Evolutionary conservation across 2,113 vertebrate species (phyloP).

Genomic region (Hypanus sabinus): DNA sequence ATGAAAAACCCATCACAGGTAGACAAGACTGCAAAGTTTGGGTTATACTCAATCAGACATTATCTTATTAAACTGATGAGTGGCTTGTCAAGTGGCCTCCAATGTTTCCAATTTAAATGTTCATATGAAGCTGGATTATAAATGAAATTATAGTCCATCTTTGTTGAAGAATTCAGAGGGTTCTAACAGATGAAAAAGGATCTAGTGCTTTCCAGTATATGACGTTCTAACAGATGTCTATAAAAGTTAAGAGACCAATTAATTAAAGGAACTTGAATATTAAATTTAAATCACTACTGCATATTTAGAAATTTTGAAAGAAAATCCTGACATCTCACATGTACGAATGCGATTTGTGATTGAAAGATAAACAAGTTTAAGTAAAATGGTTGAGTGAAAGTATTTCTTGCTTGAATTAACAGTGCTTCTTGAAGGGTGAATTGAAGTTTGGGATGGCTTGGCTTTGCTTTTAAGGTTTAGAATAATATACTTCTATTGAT

Average conservation of each 20-base stretch:
- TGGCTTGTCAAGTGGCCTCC: too few species aligned
- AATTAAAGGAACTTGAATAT: neutral
- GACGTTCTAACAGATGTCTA: neutral
- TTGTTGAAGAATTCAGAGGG: neutral
- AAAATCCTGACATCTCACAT: neutral
- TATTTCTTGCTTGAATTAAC: neutral
- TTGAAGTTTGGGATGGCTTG: neutral
- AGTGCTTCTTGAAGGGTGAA: neutral
- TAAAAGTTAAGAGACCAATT: neutral
- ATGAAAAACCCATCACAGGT: too few species aligned
- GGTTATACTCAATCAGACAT: too few species aligned
- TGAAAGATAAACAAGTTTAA: neutral
- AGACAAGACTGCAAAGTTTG: too few species aligned
- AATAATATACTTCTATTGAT: neutral
- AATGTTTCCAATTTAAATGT: neutral
- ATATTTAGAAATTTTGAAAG: neutral
- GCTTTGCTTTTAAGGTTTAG: constrained; percentile 1
- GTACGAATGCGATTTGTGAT: neutral
- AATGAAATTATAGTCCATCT: neutral
- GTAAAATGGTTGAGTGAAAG: neutral
- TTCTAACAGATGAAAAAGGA: neutral
- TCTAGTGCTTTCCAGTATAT: too few species aligned
- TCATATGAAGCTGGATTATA: neutral
- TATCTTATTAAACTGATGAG: too few species aligned
- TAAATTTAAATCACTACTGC: neutral